Percentiles rank a stretch among this genome's conserved stretches.
These are phyloP conservation scores for Sus scrofa DNA, from an alignment of 2,113 vertebrate species.

Conservation along the genomic window T2T-Sscrofa CM000812.6:68244501-68245000, in stretches of 20 bases:
- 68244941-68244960: slow-evolving; percentile 78
- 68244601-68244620: background rate
- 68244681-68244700: background rate
- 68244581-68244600: background rate
- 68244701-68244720: background rate
- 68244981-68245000: slow-evolving; percentile 54
- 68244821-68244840: slow-evolving; percentile 68
- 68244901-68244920: slow-evolving; percentile 66
- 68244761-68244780: background rate
- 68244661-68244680: background rate
- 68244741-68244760: slow-evolving; percentile 2
- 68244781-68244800: background rate
- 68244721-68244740: background rate
- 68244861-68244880: slow-evolving; percentile 48
- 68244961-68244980: slow-evolving; percentile 79
- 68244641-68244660: background rate
- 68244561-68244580: background rate
- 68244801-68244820: slow-evolving; percentile 52
- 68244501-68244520: slow-evolving; percentile 51
- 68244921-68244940: slow-evolving; percentile 71
- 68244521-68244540: background rate
- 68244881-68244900: slow-evolving; percentile 73
- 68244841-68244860: slow-evolving; percentile 69
- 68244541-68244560: background rate
- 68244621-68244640: background rate